Percentiles rank a stretch among this genome's conserved stretches.
Conservation (phyloP, 2,888 invertebrate genomes). For the Xestia xanthographa region DNA sequence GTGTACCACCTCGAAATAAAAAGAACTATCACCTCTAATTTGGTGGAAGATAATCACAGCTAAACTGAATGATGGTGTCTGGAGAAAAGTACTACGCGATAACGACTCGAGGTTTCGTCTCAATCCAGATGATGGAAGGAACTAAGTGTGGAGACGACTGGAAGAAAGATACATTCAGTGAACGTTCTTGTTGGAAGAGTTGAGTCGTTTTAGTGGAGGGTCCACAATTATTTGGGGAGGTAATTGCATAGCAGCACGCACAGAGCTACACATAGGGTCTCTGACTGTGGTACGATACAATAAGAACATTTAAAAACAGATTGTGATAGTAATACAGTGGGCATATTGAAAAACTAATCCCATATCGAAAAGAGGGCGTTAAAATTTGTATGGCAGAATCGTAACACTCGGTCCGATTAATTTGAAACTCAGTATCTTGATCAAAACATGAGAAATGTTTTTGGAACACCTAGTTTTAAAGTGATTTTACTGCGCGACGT, state of each 20-base stretch:
- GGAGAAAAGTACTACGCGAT: background rate
- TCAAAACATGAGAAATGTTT: background rate
- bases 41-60: background rate
- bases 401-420: background rate
- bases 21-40: background rate
- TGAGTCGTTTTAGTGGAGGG: background rate
- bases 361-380: background rate
- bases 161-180: background rate
- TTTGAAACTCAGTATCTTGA: background rate
- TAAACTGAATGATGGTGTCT: background rate
- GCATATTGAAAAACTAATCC: background rate
- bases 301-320: background rate
- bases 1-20: no score
- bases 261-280: background rate
- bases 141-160: background rate
- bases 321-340: background rate
- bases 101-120: background rate
- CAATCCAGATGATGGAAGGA: background rate
- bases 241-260: no score
- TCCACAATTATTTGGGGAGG: background rate
- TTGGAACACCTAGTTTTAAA: background rate
- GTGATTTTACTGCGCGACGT: background rate
- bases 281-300: background rate
- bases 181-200: background rate
- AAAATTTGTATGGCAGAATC: background rate